Evolutionary conservation across 2,888 invertebrate genomes (phyloP).

Genomic region (Sussaba pulchella): DNA sequence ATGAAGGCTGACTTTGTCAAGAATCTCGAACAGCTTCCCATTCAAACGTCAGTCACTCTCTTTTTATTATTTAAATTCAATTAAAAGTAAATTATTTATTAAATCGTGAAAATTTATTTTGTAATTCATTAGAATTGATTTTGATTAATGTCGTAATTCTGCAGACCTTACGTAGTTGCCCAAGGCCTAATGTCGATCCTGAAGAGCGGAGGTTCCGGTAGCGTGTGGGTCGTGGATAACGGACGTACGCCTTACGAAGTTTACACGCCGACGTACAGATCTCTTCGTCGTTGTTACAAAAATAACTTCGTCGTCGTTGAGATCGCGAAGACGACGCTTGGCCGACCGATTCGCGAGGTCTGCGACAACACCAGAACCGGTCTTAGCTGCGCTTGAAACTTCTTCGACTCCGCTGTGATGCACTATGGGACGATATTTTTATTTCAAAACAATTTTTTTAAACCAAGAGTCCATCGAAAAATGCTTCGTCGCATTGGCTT

Average conservation of each 20-base stretch:
- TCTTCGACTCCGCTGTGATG: background rate
- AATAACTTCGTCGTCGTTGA: constrained; percentile 76
- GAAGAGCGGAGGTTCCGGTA: constrained; percentile 75
- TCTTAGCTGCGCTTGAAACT: constrained; percentile 76
- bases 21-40: constrained; percentile 78
- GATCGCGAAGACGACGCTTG: constrained; percentile 63
- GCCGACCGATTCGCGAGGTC: constrained; percentile 76
- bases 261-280: constrained; percentile 77
- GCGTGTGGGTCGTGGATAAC: constrained; percentile 80
- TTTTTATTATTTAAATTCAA: background rate
- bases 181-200: constrained; percentile 79
- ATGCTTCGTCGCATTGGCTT: background rate
- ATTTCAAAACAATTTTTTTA: too few relatives aligned
- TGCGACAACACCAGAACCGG: constrained; percentile 79
- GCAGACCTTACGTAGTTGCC: constrained; percentile 79
- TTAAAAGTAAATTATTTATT: background rate
- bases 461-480: background rate
- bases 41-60: constrained; percentile 78
- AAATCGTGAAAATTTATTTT: background rate
- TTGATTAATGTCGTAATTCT: too few relatives aligned
- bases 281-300: constrained; percentile 78
- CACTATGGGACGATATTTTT: background rate
- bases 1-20: constrained; percentile 82
- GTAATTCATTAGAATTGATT: background rate
- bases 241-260: constrained; percentile 79